Percentiles rank a stretch among this genome's conserved stretches.
These are phyloP conservation scores for Symphodus melops DNA, from an alignment of 2,113 vertebrate species.

Conservation along the genomic window DNA sequence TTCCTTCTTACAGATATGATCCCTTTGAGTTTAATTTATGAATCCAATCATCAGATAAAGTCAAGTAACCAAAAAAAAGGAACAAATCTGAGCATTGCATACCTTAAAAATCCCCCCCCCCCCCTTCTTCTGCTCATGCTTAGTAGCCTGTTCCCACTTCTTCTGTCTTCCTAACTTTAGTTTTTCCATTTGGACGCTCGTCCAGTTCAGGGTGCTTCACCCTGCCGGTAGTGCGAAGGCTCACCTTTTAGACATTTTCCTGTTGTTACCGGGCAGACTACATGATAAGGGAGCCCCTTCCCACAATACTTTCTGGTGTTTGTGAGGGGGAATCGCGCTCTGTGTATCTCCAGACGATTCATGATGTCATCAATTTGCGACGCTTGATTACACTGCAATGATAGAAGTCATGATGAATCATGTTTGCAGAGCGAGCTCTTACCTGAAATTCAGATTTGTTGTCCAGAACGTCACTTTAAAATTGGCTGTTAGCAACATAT, in stretches of 20 bases:
- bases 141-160: background rate
- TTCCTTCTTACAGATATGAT: background rate
- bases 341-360: background rate
- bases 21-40: background rate
- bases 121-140: background rate
- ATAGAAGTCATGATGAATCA: background rate
- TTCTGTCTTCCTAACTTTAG: background rate
- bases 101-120: background rate
- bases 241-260: no score
- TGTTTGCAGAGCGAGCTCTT: background rate
- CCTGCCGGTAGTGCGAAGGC: no score
- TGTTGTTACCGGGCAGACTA: background rate
- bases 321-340: background rate
- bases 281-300: background rate
- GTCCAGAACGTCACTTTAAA: background rate
- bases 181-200: background rate
- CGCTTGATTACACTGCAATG: no score
- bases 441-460: background rate
- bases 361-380: background rate
- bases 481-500: background rate
- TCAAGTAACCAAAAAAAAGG: background rate
- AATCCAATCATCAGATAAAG: background rate
- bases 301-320: background rate
- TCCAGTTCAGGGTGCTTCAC: no score
- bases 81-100: background rate